Base-by-base conservation (phyloP, 2,888 invertebrate species). In the Patella pellucida region DNA sequence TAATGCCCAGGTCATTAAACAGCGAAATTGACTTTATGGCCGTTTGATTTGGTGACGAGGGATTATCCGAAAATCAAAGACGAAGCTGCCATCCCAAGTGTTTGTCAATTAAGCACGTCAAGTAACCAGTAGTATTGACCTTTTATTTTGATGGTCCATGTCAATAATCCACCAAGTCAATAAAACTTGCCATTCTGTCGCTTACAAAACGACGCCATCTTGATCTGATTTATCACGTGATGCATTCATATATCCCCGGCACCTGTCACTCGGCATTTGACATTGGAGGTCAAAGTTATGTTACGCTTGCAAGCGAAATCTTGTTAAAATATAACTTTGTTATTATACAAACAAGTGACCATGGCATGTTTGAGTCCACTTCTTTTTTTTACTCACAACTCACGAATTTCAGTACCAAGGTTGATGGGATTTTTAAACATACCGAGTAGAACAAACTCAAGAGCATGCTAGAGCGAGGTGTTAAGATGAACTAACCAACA, bases 61-160 rank as follows among this genome's bases (percentile, higher is more conserved):
- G 62, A 62, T 62, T 62, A 62, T 62, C 19, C 14, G 19, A 62
- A 62, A 62, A 62, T 62, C 62, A 62, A 62, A 62, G 62, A 62
- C 14, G 19, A 23, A 19, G 19, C 23, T 62, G 62, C 15, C 62
- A 62, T 62, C 62, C 12, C 23, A 62, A 62, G 62, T 62, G 62
- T 62, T 62, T 23, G 62, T 62, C 62, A 62, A 62, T 62, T 62
- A 62, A 23, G 23, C 62, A 62, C 62, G 62, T 62, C 62, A 62
- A 62, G 62, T 19, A 62, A 23, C 7, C 62, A 23, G 62, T 62
- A 11, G 19, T 62, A 62, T 62, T 62, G 62, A 62, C 62, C 7
- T 23, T 23, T 19, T 62, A 62, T 62, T 62, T 62, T 62, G 62
- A 62, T 23, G 12, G 62, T 62, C 23, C 19, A 14, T 62, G 62